Evolutionary conservation across 2,888 invertebrate species (phyloP).

Genomic region (Tridacna crocea): DNA sequence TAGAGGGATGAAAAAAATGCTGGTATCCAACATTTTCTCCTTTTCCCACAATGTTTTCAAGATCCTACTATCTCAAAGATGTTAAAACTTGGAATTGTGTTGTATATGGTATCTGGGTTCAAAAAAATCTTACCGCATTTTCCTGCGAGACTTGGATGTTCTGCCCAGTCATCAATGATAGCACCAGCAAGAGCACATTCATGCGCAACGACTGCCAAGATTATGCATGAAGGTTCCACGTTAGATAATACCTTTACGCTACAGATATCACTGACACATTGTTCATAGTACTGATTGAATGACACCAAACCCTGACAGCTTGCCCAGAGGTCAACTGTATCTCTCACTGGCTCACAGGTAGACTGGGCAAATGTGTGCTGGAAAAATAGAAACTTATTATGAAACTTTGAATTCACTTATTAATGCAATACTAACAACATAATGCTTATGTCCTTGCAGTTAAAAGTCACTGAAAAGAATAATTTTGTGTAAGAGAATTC

Average conservation of each 20-base stretch:
- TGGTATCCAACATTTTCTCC: no score
- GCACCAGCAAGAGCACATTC: slow-evolving; percentile 57
- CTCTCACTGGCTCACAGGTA: slow-evolving; percentile 41
- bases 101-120: no score
- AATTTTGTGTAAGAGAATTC: no score
- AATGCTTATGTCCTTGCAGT: no score
- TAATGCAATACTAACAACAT: no score
- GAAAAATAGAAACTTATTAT: not conserved
- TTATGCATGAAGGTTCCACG: slow-evolving; percentile 49
- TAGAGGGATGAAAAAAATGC: no score
- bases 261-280: slow-evolving; percentile 56
- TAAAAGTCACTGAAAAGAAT: no score
- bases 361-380: slow-evolving; percentile 43
- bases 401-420: no score
- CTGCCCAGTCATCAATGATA: slow-evolving; percentile 51
- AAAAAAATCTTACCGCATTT: slow-evolving; percentile 49
- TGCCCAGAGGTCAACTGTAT: slow-evolving; percentile 45
- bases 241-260: slow-evolving; percentile 32
- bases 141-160: slow-evolving; percentile 34
- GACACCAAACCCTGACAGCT: slow-evolving; percentile 44
- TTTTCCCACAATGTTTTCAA: no score
- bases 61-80: no score
- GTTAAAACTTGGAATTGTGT: no score
- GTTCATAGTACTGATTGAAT: slow-evolving; percentile 55
- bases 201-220: slow-evolving; percentile 60